Conservation (phyloP, 2,888 invertebrate genomes). For the Dysmachus trigonus region DNA sequence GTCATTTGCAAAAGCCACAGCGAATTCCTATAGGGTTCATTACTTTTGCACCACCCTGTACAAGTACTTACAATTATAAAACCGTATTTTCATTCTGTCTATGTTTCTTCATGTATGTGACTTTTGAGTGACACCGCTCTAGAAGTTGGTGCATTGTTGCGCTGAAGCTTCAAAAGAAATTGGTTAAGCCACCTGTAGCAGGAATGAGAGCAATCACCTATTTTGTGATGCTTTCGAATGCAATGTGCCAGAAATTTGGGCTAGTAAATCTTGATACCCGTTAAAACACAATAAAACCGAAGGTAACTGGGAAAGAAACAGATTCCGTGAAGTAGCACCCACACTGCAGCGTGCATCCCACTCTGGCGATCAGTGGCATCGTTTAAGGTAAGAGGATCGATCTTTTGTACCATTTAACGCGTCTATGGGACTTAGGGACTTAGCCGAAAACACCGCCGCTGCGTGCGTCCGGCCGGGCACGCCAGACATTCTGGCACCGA, state of each 20-base stretch:
- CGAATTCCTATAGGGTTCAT: no score
- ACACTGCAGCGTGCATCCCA: background rate
- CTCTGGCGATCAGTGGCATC: constrained; percentile 37
- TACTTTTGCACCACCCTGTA: no score
- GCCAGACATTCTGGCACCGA: constrained; percentile 50
- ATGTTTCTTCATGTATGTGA: background rate
- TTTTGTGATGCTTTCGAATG: background rate
- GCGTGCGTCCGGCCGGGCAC: constrained; percentile 22
- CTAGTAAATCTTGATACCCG: background rate
- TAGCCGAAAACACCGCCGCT: constrained; percentile 22
- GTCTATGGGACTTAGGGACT: constrained; percentile 35
- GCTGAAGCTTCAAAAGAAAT: background rate
- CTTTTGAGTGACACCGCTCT: background rate
- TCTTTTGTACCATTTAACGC: constrained; percentile 25
- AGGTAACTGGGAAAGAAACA: background rate
- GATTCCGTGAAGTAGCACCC: constrained; percentile 35
- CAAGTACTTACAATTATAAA: background rate
- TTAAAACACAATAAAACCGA: background rate
- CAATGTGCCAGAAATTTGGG: background rate
- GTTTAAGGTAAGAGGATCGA: constrained; percentile 41
- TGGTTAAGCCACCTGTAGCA: background rate
- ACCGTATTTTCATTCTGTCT: background rate
- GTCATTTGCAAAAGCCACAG: no score
- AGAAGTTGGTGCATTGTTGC: background rate
- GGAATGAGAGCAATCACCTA: background rate